Evolutionary conservation across 2,888 invertebrate species (phyloP).

Genomic region (Xanthostigma xanthostigma): DNA sequence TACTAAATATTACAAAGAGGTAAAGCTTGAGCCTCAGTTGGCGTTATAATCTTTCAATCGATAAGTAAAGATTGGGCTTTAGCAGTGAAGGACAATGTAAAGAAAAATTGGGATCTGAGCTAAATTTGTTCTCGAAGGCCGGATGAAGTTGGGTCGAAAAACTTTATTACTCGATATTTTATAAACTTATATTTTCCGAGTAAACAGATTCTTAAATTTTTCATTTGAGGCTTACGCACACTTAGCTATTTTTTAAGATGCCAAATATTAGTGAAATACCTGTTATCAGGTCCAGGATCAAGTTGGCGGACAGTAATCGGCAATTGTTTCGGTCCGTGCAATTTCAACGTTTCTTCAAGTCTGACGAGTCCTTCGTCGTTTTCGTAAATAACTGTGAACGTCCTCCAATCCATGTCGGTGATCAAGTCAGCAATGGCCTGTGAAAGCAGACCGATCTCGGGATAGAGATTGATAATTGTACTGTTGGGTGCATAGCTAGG

Average conservation of each 20-base stretch:
- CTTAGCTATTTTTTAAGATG: conserved; percentile 14
- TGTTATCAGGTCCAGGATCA: conserved; percentile 26
- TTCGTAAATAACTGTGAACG: conserved; percentile 67
- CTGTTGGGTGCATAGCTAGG: conserved; percentile 21
- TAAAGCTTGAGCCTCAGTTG: too few species aligned
- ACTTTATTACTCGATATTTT: too few species aligned
- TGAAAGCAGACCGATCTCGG: conserved; percentile 48
- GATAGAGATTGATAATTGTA: conserved; percentile 49
- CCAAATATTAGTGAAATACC: conserved; percentile 21
- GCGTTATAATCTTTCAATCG: too few species aligned
- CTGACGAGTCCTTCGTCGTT: conserved; percentile 58
- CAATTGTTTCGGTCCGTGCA: conserved; percentile 43
- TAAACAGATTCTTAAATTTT: too few species aligned
- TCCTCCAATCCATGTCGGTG: conserved; percentile 55
- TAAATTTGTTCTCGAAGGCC: too few species aligned
- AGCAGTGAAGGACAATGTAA: too few species aligned
- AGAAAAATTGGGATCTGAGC: too few species aligned
- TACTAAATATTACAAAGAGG: too few species aligned
- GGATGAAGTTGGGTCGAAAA: too few species aligned
- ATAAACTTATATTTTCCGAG: too few species aligned
- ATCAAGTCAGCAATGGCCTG: conserved; percentile 52
- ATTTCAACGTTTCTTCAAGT: conserved; percentile 64
- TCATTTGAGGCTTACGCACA: too few species aligned
- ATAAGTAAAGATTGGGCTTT: too few species aligned
- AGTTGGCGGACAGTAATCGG: conserved; percentile 51